Evolutionary conservation across 2,888 invertebrate species (phyloP), one percentile per base, ranked within the genome.

Genomic region (Lingula anatina): DNA sequence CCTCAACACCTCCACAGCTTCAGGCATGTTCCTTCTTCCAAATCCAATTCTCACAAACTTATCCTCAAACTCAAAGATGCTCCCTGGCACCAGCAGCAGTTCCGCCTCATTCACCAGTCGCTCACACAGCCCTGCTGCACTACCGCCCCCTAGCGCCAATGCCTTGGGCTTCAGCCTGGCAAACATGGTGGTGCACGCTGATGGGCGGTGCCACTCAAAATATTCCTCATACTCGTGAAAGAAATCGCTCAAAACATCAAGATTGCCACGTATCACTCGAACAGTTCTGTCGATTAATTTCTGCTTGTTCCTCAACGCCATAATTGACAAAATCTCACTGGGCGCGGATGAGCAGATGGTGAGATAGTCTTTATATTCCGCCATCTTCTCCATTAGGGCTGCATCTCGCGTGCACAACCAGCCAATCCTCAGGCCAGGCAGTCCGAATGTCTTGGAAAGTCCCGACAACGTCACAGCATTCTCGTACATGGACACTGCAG

Each of bases 341-440:
- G 58, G 58, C 12, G 46, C 48, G 15, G 54, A 25, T 9, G 38
- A 26, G 27, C 58, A 58, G 5, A 58, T 58, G 9, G 57, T 58
- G 26, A 53, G 20, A 46, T 58, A 58, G 39, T 57, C 58, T 31
- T 53, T 57, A 24, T 58, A 51, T 7, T 20, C 31, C 20, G 24
- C 28, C 36, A 54, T 46, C 25, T 27, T 40, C 12, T 20, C 25
- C 50, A 53, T 45, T 31, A 58, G 23, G 1, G 18, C 44, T 20
- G 35, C 15, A 31, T 58, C 52, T 28, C 46, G 40, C 2, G 50
- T 49, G 27, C 44, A 47, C 9, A 58, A 46, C 58, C 58, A 58
- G 5, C 58, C 58, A 15, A 58, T 47, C 7, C 58, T 18, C 18
- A 58, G 49, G 3, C 58, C 58, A 7, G 58, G 54, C 9, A 58